A percentile compares a stretch with the other conserved stretches of the same genome.
These are phyloP conservation scores for Ia io DNA, from an alignment of 2,113 vertebrate species.

Conservation along the genomic window DNA sequence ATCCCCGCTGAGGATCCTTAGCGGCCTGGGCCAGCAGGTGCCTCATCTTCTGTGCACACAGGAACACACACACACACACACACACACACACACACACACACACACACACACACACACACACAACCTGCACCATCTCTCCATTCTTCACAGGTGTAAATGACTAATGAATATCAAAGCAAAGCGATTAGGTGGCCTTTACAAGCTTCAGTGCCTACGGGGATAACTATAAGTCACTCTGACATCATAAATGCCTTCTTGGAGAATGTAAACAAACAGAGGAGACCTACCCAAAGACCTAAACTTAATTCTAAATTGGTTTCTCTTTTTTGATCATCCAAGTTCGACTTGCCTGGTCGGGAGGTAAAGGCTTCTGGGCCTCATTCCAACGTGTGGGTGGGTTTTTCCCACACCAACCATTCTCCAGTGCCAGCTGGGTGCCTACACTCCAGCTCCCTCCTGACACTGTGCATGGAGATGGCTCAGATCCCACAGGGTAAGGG, in stretches of 20 bases:
- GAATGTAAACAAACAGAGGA: slow-evolving; percentile 42
- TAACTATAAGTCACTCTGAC: slow-evolving; percentile 59
- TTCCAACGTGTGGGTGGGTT: neutral
- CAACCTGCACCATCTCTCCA: neutral
- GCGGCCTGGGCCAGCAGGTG: neutral
- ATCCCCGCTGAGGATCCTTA: neutral
- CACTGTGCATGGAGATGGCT: neutral
- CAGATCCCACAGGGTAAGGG: neutral
- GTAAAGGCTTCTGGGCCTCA: neutral
- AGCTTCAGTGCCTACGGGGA: slow-evolving; percentile 51
- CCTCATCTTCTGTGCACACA: neutral
- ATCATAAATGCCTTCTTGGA: slow-evolving; percentile 44
- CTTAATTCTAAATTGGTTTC: neutral
- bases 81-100: neutral
- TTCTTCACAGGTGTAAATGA: slow-evolving; percentile 18
- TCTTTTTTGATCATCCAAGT: neutral
- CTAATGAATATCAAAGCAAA: slow-evolving; percentile 48
- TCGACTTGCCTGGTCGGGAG: neutral
- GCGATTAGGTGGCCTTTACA: slow-evolving; percentile 73
- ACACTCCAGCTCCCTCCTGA: neutral
- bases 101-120: neutral
- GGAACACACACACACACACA: neutral
- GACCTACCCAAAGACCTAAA: neutral
- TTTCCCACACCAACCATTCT: neutral
- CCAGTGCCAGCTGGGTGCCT: neutral